These are phyloP conservation scores for Troides aeacus DNA, from an alignment of 2,888 invertebrate species.

Conservation along the genomic window DNA sequence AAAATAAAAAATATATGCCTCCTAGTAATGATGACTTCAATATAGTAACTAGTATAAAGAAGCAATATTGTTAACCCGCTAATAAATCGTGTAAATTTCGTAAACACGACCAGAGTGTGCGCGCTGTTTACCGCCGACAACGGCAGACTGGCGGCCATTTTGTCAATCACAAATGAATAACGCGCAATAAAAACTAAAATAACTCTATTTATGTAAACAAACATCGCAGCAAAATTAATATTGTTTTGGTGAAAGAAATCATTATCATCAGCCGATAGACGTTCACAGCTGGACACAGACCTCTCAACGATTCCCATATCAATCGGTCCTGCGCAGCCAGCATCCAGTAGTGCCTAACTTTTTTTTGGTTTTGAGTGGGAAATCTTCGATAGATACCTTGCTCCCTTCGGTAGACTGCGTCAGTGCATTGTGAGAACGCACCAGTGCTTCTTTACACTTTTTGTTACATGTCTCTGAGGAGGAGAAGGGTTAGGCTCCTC, in stretches of 20 bases:
- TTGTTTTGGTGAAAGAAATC: background rate
- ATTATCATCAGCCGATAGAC: background rate
- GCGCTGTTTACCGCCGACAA: constrained; percentile 9
- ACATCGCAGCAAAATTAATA: background rate
- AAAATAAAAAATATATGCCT: background rate
- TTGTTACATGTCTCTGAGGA: too few relatives aligned
- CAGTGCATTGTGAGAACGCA: too few relatives aligned
- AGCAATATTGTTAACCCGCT: constrained; percentile 32
- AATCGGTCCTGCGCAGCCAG: too few relatives aligned
- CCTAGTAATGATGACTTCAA: background rate
- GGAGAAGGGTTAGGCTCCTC: too few relatives aligned
- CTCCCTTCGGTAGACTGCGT: too few relatives aligned
- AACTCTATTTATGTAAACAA: background rate
- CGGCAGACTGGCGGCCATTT: constrained; percentile 4
- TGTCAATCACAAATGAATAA: constrained; percentile 1
- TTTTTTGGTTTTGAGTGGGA: too few relatives aligned
- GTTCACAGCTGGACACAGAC: too few relatives aligned
- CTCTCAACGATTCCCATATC: too few relatives aligned
- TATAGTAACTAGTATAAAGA: constrained; percentile 20
- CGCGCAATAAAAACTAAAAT: background rate
- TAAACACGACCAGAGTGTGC: constrained; percentile 30
- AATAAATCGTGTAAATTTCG: constrained; percentile 38
- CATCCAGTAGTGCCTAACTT: too few relatives aligned
- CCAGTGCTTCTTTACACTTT: too few relatives aligned
- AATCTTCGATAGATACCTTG: too few relatives aligned